Evolutionary conservation across 2,888 invertebrate genomes (phyloP), one percentile per base, ranked within the genome.

Genomic region (Gortyna flavago): DNA sequence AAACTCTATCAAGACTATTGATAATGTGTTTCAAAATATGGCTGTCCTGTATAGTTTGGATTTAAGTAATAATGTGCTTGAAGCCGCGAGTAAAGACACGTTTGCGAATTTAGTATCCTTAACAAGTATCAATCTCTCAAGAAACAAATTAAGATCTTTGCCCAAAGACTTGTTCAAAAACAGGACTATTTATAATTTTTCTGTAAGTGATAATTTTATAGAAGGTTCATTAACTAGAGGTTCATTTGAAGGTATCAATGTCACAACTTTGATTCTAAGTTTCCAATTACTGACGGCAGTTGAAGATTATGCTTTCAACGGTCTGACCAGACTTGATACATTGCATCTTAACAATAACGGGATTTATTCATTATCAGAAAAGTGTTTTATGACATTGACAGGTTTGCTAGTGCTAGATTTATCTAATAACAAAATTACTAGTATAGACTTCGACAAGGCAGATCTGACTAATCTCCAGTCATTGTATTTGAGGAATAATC

Each of bases 231-330:
- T 95, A 25, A 72, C 78, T 18, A 92, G 85, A 85, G 95, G 94
- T 7, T 91, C 80, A 61, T 95, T 95, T 87, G 92, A 93, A 71
- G 95, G 95, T 4, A 80, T 95, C 25, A 81, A 79, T 62, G 89
- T 93, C 7, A 79, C 73, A 38, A 79, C 85, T 44, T 77, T 95
- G 74, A 91, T 93, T 87, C 85, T 95, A 62, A 92, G 92, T 72
- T 81, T 89, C 68, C 95, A 95, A 85, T 74, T 84, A 54, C 57
- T 95, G 8, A 87, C 88, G 25, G 82, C 87, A 57, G 81, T 96
- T 62, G 92, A 92, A 80, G 92, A 95, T 80, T 93, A 89, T 77
- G 92, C 94, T 16, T 95, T 95, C 81, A 80, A 87, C 48, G 93
- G 94, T 8, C 82, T 95, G 7, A 79, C 79, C 13, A 87, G 83